A percentile compares a stretch with the other conserved stretches of the same genome.
phyloP scores from a whole-genome alignment of 2,113 vertebrate species.

The Passer montanus region DNA sequence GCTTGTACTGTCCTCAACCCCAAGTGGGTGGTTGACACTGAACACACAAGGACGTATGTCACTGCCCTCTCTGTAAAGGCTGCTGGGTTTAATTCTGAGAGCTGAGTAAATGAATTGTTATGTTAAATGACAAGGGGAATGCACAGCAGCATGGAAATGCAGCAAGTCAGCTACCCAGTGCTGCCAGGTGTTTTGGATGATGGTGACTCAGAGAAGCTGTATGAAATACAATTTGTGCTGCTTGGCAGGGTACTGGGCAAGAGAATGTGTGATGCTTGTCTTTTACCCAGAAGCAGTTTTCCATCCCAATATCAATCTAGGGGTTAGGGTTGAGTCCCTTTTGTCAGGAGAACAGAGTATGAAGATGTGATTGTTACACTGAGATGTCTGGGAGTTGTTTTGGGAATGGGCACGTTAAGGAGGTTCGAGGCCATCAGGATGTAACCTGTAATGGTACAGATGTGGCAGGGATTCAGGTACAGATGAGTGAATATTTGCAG shows the following conservation, averaged over 20 bases:
- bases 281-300: background rate
- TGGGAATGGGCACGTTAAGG: background rate
- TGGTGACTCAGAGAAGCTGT: background rate
- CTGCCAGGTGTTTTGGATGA: background rate
- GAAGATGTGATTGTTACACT: background rate
- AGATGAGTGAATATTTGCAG: background rate
- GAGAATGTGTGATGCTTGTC: fast-evolving
- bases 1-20: background rate
- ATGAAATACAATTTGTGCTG: background rate
- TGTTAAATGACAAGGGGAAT: background rate
- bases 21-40: background rate
- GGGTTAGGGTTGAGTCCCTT: background rate
- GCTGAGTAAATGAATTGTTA: background rate
- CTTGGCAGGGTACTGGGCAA: background rate
- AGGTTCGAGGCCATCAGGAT: background rate
- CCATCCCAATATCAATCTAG: background rate
- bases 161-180: background rate
- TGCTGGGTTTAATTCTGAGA: background rate
- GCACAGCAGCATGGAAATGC: background rate
- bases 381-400: background rate
- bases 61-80: background rate
- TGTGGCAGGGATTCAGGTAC: background rate
- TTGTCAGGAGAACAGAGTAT: background rate
- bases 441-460: background rate
- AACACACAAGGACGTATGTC: background rate